These are phyloP conservation scores for Spheniscus mendiculus DNA, from an alignment of 2,113 vertebrate genomes.

Conservation along the genomic window DNA sequence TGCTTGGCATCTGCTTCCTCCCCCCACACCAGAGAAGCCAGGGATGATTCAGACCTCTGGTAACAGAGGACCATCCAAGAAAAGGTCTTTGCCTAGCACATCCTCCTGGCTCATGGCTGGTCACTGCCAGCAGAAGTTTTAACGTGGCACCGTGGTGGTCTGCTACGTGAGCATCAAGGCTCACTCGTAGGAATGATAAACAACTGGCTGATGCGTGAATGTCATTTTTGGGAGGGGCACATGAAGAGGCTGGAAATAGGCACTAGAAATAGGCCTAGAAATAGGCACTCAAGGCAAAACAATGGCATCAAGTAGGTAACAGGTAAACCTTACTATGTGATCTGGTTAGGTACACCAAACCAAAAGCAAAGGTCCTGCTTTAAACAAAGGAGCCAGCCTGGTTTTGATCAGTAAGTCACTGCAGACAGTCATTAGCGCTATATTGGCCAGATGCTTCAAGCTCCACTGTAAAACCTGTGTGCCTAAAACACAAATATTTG, in stretches of 20 bases:
- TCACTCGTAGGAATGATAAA: not conserved
- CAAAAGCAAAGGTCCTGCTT: not conserved
- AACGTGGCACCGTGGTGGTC: accelerated
- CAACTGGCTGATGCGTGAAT: not conserved
- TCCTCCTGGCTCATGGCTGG: not conserved
- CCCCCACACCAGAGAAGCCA: not conserved
- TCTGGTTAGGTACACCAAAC: not conserved
- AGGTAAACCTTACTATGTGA: not conserved
- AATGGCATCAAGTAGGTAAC: not conserved
- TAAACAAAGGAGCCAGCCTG: not conserved
- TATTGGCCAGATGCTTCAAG: not conserved
- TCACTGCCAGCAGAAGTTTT: not conserved
- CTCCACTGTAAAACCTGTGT: not conserved
- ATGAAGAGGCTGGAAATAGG: not conserved
- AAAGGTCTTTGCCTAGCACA: not conserved
- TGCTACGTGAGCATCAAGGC: not conserved
- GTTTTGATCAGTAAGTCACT: not conserved
- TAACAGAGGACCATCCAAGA: not conserved
- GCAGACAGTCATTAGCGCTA: not conserved
- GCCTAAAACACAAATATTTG: not conserved
- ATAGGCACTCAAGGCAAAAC: not conserved
- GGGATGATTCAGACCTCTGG: not conserved
- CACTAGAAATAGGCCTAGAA: not conserved
- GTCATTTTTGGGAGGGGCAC: not conserved
- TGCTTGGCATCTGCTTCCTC: not conserved